These are phyloP conservation scores for Apamea anceps DNA, from an alignment of 2,888 invertebrate species.

Conservation along the genomic window DNA sequence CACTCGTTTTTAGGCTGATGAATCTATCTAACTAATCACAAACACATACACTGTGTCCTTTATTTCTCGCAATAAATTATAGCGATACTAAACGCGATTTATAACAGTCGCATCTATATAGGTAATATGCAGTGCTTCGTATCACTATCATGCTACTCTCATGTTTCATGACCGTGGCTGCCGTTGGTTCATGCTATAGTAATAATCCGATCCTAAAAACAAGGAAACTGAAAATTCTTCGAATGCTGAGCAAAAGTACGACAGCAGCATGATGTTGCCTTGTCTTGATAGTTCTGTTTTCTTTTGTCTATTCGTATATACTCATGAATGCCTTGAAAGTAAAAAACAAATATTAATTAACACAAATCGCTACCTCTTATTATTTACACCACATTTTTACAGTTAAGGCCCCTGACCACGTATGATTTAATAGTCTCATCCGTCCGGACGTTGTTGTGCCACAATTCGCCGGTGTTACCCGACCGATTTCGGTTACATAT, in stretches of 20 bases:
- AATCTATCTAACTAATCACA: neutral
- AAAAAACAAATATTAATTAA: neutral
- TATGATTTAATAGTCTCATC: constrained; percentile 83
- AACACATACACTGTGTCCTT: neutral
- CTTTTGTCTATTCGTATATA: neutral
- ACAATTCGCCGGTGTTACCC: constrained; percentile 68
- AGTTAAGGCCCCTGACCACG: constrained; percentile 85
- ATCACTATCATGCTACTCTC: neutral
- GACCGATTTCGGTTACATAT: constrained; percentile 48
- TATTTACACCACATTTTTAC: constrained; percentile 72
- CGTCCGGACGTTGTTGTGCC: constrained; percentile 77
- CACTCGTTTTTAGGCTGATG: neutral
- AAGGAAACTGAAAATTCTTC: neutral
- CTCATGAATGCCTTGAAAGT: neutral
- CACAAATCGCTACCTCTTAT: constrained; percentile 65
- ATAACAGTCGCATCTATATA: neutral
- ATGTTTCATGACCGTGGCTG: neutral
- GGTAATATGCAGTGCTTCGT: neutral
- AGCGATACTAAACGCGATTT: neutral
- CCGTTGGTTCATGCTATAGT: neutral
- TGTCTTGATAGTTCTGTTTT: neutral
- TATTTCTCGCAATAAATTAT: neutral
- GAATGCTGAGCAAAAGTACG: neutral
- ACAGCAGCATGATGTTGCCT: neutral
- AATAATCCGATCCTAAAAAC: neutral